Conservation (phyloP, 2,113 vertebrate species). For the Polypterus bichir region DNA sequence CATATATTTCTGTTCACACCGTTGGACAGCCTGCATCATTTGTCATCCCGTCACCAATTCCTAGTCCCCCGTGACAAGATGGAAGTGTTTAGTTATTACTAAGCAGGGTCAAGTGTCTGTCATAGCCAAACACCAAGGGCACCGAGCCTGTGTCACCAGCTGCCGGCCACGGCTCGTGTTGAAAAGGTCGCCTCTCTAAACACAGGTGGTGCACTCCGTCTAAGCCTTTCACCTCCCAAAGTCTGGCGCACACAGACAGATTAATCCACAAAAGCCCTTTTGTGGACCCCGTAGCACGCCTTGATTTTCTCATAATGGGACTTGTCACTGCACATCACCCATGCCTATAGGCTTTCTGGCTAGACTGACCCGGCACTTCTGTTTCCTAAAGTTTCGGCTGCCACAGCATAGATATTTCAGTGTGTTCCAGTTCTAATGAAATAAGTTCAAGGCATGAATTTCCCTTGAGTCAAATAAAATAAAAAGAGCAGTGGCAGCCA, state of each 20-base stretch:
- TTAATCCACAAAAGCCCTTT: background rate
- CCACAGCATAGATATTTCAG: background rate
- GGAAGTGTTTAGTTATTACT: background rate
- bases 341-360: background rate
- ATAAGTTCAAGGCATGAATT: no score
- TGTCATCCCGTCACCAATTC: background rate
- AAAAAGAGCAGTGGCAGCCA: no score
- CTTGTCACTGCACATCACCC: background rate
- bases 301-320: background rate
- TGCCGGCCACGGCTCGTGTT: conserved; percentile 11
- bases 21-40: background rate
- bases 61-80: background rate
- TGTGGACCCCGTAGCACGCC: conserved; percentile 1
- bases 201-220: background rate
- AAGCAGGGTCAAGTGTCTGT: conserved; percentile 30
- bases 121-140: background rate
- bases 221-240: background rate
- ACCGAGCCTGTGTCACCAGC: conserved; percentile 21
- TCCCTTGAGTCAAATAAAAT: no score
- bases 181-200: conserved; percentile 33
- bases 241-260: background rate
- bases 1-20: no score
- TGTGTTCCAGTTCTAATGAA: no score
- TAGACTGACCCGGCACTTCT: background rate
- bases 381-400: background rate